A percentile compares a stretch with the other conserved stretches of the same genome.
These are phyloP conservation scores for Danaus chrysippus DNA, from an alignment of 2,888 invertebrate genomes.

Conservation along the genomic window DNA sequence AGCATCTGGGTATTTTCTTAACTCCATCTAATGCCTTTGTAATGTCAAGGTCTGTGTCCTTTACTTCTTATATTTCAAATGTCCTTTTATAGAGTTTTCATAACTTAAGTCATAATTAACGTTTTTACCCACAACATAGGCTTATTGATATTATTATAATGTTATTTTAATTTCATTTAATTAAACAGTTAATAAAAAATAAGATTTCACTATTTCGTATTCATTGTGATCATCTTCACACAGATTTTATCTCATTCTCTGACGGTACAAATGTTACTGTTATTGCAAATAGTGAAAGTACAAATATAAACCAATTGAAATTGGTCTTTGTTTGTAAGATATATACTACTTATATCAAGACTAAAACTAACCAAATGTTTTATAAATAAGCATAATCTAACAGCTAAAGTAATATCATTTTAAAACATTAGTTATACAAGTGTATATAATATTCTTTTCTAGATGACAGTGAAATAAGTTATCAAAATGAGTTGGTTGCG, in stretches of 20 bases:
- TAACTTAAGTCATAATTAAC: background rate
- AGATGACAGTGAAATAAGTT: slow-evolving; percentile 28
- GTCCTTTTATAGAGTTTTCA: background rate
- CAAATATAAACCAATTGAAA: slow-evolving; percentile 10
- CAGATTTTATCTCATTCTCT: slow-evolving; percentile 17
- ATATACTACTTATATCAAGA: background rate
- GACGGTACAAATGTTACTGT: slow-evolving; percentile 15
- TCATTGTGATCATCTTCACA: slow-evolving; percentile 18
- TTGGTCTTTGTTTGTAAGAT: background rate
- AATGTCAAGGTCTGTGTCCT: slow-evolving; percentile 28
- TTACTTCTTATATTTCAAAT: slow-evolving; percentile 6
- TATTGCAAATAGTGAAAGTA: slow-evolving; percentile 22
- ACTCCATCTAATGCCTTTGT: slow-evolving; percentile 9
- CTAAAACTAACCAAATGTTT: background rate
- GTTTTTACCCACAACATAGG: background rate
- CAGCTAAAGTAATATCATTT: too few species aligned
- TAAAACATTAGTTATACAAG: too few species aligned
- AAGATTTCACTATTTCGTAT: slow-evolving; percentile 12
- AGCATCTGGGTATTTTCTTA: slow-evolving; percentile 4
- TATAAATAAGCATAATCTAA: background rate
- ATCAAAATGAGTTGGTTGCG: slow-evolving; percentile 85
- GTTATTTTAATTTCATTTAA: background rate
- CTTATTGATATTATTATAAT: background rate
- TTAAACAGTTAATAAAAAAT: slow-evolving; percentile 9
- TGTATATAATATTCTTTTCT: background rate